Evolutionary conservation across 2,113 vertebrate genomes (phyloP), one percentile per base, ranked within the genome.

Genomic region (Alouatta palliata): DNA sequence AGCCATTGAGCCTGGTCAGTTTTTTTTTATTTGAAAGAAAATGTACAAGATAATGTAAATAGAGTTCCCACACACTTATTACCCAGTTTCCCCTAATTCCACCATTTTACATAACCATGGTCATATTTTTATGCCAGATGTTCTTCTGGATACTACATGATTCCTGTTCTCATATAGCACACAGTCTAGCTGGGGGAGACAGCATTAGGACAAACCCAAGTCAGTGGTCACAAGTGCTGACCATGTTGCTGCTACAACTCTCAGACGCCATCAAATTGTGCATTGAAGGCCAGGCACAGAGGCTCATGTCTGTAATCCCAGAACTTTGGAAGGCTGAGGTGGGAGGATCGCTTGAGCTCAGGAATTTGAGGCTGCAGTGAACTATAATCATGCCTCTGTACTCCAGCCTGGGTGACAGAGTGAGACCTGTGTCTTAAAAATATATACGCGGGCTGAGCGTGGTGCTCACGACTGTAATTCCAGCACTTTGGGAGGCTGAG

Each of bases 181-280:
- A 0, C 6, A 1, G 35, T 23, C 2, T 1, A 6, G 56, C 3
- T 71, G 47, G 32, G 25, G 20, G 58, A 27, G 19, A 13, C 3
- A 23, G 73, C 5, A 1, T 13, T 23, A 4, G 43, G 7, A 49
- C 0, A 14, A 35, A 11, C 3, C 25, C 25, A 1, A 0, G 30
- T 6, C 7, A 1, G 2, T 1, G 23, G 49, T 52, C 8, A 17
- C 13, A 20, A 2, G 6, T 12, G 14, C 8, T 9, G 25, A 32
- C 30, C 5, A 5, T 35, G 77, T 12, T 9, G 35, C 56, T 5
- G 2, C 35, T 13, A 9, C 16, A 6, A 12, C 7, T 89, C 70
- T 27, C 37, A 4, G 54, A n/a, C 0, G 17, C 47, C 21, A 4
- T 9, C 1, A 23, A 35, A 9, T 27, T 79, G 30, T 17, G 13